These are phyloP conservation scores for Ancistrus triradiatus DNA, from an alignment of 2,113 vertebrate genomes.

Conservation along the genomic window DNA sequence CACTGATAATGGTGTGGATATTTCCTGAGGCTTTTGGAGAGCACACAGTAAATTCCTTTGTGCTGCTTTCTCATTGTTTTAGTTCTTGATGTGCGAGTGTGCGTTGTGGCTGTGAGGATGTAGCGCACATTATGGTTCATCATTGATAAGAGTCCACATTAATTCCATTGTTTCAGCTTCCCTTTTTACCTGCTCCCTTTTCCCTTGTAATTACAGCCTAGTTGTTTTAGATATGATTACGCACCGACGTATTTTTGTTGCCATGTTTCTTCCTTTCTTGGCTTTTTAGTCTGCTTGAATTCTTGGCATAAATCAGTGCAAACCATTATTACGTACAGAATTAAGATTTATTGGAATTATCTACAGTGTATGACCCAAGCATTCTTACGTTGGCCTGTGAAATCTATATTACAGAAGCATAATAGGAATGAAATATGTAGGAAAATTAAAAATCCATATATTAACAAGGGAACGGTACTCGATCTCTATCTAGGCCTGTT, in stretches of 20 bases:
- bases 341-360: neutral
- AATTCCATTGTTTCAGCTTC: conserved; percentile 86
- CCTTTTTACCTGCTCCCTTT: conserved; percentile 65
- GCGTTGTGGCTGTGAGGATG: conserved; percentile 77
- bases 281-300: too few species aligned
- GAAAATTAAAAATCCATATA: neutral
- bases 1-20: conserved; percentile 80
- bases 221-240: conserved; percentile 13
- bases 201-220: conserved; percentile 2
- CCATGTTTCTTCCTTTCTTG: too few species aligned
- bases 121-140: conserved; percentile 78
- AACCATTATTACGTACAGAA: too few species aligned
- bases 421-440: neutral
- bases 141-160: conserved; percentile 84
- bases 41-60: conserved; percentile 83
- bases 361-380: too few species aligned
- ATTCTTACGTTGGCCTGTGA: too few species aligned
- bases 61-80: conserved; percentile 82
- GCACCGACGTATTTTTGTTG: neutral
- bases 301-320: too few species aligned
- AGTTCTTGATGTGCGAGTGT: conserved; percentile 75
- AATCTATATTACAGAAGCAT: too few species aligned
- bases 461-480: neutral
- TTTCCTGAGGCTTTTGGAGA: conserved; percentile 81
- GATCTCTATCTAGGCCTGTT: conserved; percentile 10